A percentile compares a stretch with the other conserved stretches of the same genome.
These are phyloP conservation scores for Ursus arctos DNA, from an alignment of 2,113 vertebrate genomes.

Conservation along the genomic window DNA sequence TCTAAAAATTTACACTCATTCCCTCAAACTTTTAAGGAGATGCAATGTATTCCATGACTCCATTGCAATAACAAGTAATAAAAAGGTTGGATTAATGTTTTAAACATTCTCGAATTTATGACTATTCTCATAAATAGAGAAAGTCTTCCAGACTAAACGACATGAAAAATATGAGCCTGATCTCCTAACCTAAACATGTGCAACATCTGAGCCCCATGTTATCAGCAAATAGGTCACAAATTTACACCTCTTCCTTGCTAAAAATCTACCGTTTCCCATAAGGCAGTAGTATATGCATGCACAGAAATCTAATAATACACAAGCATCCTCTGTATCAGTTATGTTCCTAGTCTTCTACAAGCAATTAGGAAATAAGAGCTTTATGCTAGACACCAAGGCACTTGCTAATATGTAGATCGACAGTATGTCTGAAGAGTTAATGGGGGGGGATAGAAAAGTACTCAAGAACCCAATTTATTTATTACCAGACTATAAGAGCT, in stretches of 20 bases:
- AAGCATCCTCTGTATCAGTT: background rate
- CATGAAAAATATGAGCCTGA: constrained; percentile 21
- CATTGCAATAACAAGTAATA: background rate
- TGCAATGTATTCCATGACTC: background rate
- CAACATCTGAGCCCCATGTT: background rate
- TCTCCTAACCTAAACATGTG: constrained; percentile 35
- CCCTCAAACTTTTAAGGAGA: background rate
- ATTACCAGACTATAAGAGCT: background rate
- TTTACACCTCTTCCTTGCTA: background rate
- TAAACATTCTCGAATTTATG: background rate
- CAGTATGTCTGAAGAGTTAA: background rate
- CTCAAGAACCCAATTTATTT: constrained; percentile 35
- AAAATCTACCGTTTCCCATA: background rate
- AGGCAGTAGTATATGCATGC: background rate
- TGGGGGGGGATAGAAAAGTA: background rate
- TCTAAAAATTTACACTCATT: background rate
- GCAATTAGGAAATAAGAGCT: background rate
- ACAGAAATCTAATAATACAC: background rate
- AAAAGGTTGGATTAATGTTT: background rate
- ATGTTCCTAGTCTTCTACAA: background rate
- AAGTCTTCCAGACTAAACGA: constrained; percentile 36
- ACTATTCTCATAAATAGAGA: constrained; percentile 55
- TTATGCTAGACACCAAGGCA: background rate
- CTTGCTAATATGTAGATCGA: background rate
- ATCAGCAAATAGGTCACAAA: constrained; percentile 43